These are phyloP conservation scores for Copsychus sechellarum DNA, from an alignment of 2,113 vertebrate genomes.

Conservation along the genomic window DNA sequence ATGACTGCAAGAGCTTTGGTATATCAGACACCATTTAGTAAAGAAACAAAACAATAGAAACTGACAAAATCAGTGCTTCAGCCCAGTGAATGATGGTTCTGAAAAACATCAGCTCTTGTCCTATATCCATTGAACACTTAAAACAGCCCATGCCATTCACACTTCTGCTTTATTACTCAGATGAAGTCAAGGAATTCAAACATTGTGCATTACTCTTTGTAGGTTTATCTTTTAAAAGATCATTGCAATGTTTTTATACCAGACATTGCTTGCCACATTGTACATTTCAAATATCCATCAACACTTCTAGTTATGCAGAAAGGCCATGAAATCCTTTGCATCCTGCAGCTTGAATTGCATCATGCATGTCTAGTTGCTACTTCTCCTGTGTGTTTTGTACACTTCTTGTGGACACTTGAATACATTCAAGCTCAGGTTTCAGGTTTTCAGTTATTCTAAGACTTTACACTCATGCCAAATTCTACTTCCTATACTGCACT, in stretches of 20 bases:
- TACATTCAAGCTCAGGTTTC: background rate
- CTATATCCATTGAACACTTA: background rate
- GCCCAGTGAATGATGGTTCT: background rate
- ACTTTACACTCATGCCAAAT: background rate
- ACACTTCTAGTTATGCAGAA: background rate
- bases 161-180: background rate
- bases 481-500: background rate
- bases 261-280: background rate
- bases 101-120: background rate
- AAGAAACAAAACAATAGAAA: conserved; percentile 20
- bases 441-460: background rate
- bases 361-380: rapidly evolving
- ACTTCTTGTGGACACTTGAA: background rate
- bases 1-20: background rate
- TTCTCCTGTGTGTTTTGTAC: background rate
- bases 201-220: background rate
- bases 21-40: background rate
- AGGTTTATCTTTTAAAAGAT: background rate
- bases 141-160: background rate
- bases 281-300: background rate
- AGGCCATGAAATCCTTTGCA: background rate
- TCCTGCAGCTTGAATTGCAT: background rate
- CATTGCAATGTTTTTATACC: background rate
- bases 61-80: conserved; percentile 3
- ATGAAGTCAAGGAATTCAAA: background rate